Evolutionary conservation across 2,888 invertebrate genomes (phyloP), one percentile per base, ranked within the genome.

Genomic region (Tenthredo distinguenda): DNA sequence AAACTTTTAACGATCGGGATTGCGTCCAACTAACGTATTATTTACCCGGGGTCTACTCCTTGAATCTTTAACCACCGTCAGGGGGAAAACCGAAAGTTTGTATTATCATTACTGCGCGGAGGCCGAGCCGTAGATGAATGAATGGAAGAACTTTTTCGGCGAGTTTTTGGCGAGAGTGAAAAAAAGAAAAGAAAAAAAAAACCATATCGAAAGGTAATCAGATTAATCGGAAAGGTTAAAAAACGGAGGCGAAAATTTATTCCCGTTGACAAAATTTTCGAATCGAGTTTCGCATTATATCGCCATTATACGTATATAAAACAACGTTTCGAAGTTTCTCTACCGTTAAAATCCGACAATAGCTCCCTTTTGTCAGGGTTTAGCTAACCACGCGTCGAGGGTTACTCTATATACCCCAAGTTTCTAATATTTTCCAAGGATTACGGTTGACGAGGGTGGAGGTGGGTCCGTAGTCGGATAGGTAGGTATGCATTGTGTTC

Each of bases 361-460:
- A 26, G 15, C 31, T 68, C 3, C 3, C 6, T 34, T 68, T 68
- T 34, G 68, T 68, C 68, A 26, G 18, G 68, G 6, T 15, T 68
- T 18, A 68, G 68, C 31, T 31, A 34, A 55, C 31, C 18, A 68
- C 34, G 18, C 34, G 34, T 34, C 18, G 68, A 34, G 18, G 5
- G 34, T 68, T 68, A 18, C 62, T 68, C 12, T 15, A 37, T 6
- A 43, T 15, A 26, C 21, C 43, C 7, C 43, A 21, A 74, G 43
- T 40, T 74, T 43, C 43, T 43, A 43, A 74, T 74, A 74, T 74
- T 74, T 74, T 43, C 31, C 72, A 18, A 83, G 26, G 65, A 47
- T 68, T 65, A 83, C 26, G 47, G 43, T 47, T 68, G 82, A 83
- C 82, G 12, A 83, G 82, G 82, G 82, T 83, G 68, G 21, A 65